Conservation (phyloP, 2,888 invertebrate species). For the Hemaris fuciformis region DNA sequence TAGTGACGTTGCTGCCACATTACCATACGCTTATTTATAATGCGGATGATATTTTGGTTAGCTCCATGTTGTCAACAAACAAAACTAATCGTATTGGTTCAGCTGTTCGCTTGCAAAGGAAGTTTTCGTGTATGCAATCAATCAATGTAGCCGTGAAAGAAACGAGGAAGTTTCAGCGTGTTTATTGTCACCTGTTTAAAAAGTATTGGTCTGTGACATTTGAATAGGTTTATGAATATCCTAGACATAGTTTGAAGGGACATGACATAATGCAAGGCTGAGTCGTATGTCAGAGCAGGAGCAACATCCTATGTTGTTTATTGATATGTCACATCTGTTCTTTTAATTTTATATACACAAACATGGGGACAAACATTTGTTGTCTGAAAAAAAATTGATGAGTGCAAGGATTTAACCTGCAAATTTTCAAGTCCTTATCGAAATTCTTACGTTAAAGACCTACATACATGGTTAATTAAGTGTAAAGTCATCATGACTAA, state of each 20-base stretch:
- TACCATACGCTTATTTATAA: background rate
- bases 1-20: background rate
- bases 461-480: no score
- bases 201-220: background rate
- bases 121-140: background rate
- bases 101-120: background rate
- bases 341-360: no score
- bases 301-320: no score
- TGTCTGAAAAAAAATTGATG: no score
- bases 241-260: background rate
- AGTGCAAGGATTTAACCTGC: no score
- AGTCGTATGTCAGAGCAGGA: no score
- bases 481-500: no score
- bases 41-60: background rate
- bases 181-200: background rate
- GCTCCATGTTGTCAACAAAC: background rate
- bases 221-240: background rate
- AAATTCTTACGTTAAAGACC: no score
- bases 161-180: background rate
- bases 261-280: no score
- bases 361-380: no score
- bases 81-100: background rate
- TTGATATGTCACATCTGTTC: no score
- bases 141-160: background rate
- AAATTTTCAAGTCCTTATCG: no score